Conservation (phyloP, 2,113 vertebrate species). For the Anolis sagrei region DNA sequence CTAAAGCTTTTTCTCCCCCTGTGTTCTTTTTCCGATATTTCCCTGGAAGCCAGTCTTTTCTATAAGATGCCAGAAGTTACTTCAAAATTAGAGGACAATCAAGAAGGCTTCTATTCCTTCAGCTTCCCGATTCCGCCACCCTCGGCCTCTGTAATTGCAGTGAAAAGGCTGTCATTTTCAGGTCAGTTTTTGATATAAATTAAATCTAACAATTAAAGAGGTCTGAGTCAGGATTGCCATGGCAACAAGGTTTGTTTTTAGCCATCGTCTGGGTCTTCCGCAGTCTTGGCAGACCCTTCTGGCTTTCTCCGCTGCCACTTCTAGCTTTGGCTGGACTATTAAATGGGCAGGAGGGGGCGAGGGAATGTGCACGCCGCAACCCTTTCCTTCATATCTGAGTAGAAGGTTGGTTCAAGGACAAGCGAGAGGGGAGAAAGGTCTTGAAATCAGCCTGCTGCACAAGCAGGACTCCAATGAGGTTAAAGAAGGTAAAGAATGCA, state of each 20-base stretch:
- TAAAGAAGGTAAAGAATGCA: too few relatives aligned
- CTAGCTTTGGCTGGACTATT: neutral
- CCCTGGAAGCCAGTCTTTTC: neutral
- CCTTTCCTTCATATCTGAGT: neutral
- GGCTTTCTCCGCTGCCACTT: neutral
- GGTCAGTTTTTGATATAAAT: constrained; percentile 24
- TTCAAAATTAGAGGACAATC: neutral
- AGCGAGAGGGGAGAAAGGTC: neutral
- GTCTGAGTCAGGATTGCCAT: neutral
- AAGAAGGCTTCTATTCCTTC: neutral
- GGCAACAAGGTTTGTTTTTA: constrained; percentile 19
- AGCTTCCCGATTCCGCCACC: neutral
- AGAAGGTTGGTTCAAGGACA: neutral
- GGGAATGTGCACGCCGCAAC: neutral
- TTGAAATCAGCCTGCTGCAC: neutral
- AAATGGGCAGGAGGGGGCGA: neutral
- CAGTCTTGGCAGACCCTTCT: neutral
- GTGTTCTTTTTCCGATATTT: neutral
- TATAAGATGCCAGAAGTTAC: neutral
- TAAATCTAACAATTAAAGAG: constrained; percentile 27
- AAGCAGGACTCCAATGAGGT: too few relatives aligned
- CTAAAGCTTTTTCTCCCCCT: neutral
- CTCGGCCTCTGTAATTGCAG: constrained; percentile 9
- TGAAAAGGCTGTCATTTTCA: constrained; percentile 8
- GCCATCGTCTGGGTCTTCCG: neutral